Conservation (phyloP, 2,797 vertebrate species). For the Picus viridis region DNA sequence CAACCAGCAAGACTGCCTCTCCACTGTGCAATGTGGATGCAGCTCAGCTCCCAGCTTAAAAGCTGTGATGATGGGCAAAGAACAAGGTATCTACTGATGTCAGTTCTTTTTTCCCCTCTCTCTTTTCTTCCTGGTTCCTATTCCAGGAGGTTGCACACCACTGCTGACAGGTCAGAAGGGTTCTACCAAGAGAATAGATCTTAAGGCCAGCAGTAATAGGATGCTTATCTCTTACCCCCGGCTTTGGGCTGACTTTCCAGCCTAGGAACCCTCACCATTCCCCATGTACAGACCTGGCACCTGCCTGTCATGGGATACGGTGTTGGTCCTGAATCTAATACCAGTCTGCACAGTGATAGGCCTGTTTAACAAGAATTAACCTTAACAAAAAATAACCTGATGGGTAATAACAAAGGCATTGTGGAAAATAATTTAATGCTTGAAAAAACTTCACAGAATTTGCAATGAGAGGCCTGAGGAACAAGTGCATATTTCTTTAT, state of each 20-base stretch:
- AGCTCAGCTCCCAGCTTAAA: background rate
- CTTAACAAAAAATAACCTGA: background rate
- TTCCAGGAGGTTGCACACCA: background rate
- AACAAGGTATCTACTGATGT: background rate
- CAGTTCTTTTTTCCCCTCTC: background rate
- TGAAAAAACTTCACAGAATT: background rate
- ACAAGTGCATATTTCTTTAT: background rate
- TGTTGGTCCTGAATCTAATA: background rate
- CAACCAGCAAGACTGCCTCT: background rate
- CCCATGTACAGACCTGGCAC: fast-evolving
- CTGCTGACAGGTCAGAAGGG: background rate
- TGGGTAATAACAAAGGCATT: background rate
- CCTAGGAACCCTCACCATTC: background rate
- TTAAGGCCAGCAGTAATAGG: fast-evolving
- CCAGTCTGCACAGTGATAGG: background rate
- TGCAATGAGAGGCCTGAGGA: background rate
- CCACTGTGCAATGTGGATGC: background rate
- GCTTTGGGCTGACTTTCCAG: background rate
- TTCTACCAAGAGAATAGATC: background rate
- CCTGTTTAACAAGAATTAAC: background rate
- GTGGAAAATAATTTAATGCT: background rate
- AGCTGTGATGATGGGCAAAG: background rate
- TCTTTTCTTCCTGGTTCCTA: background rate
- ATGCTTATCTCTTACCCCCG: background rate
- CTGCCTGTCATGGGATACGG: background rate